Base-by-base conservation (phyloP, 1,140 invertebrate genomes). In the Araneus ventricosus region DNA sequence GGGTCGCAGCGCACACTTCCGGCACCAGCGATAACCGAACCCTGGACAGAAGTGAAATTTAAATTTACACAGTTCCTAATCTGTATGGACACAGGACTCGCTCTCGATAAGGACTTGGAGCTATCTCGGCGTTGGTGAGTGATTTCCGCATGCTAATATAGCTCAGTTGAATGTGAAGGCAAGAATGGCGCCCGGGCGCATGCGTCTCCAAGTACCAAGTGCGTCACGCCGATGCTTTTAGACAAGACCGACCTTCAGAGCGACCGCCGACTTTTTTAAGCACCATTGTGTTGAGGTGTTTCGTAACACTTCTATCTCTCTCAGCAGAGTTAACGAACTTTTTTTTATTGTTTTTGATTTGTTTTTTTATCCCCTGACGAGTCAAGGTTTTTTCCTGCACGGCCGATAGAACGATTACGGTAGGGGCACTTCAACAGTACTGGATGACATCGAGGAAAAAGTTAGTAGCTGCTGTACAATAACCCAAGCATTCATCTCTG, bases 211-310 rank as follows among this genome's bases (percentile, higher is more conserved):
- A 75, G 30, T 34, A 27, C 30, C 70, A 75, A 75, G 70, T 75
- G 70, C 41, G 52, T 39, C 59, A 59, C 27, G 63, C 39, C 84
- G 57, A 88, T 70, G 61, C 37, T 67, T 70, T 80, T 37, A 41
- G 86, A 70, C 52, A 17, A 24, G 70, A 84, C 34, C 88, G 88
- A 90, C 88, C 88, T 90, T 90, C 88, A 80, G 6, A 34, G 88
- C 88, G 88, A 90, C 88, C 88, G 88, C 75, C 88, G 88, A 90
- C 88, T 79, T 57, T 88, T 88, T 88, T 88, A 24, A 88, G 34
- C 67, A 45, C 79, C 80, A 80, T 70, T 88, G 59, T 90, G 79
- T 20, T 22, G 59, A 86, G 57, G 20, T 52, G 30, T 61, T 86
- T 86, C 45, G 45, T 59, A 67, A 70, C 86, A 39, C 59, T 88